These are phyloP conservation scores for Flexamia atlantica DNA, from an alignment of 2,888 invertebrate species.

Conservation along the genomic window DNA sequence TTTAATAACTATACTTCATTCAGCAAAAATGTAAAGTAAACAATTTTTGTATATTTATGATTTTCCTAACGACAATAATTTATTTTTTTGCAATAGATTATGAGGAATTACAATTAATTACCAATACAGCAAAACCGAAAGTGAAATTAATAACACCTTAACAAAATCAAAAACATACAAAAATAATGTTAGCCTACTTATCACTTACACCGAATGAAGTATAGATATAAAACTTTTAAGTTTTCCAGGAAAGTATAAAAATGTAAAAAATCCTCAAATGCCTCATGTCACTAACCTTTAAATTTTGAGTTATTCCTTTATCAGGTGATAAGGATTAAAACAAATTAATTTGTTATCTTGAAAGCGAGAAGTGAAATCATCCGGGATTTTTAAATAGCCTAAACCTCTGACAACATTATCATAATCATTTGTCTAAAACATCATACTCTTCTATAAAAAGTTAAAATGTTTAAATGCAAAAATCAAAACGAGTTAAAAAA, in stretches of 20 bases:
- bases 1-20: neutral
- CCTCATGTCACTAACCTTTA: neutral
- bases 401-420: neutral
- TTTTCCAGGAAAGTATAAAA: constrained; percentile 3
- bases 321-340: neutral
- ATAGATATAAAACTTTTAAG: neutral
- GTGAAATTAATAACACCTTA: too few species aligned
- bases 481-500: neutral
- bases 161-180: too few species aligned
- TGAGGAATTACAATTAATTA: too few species aligned
- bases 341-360: neutral
- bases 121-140: too few species aligned
- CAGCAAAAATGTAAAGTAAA: too few species aligned
- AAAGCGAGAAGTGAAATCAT: neutral
- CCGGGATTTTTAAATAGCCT: neutral
- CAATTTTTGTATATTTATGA: too few species aligned
- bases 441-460: neutral
- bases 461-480: constrained; percentile 9
- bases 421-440: neutral
- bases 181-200: too few species aligned
- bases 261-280: constrained; percentile 3
- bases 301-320: neutral
- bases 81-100: too few species aligned
- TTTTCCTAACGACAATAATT: too few species aligned
- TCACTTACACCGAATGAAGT: too few species aligned